phyloP scores from a whole-genome alignment of 1,140 invertebrate genomes.

The Mizuhopecten yessoensis region DNA sequence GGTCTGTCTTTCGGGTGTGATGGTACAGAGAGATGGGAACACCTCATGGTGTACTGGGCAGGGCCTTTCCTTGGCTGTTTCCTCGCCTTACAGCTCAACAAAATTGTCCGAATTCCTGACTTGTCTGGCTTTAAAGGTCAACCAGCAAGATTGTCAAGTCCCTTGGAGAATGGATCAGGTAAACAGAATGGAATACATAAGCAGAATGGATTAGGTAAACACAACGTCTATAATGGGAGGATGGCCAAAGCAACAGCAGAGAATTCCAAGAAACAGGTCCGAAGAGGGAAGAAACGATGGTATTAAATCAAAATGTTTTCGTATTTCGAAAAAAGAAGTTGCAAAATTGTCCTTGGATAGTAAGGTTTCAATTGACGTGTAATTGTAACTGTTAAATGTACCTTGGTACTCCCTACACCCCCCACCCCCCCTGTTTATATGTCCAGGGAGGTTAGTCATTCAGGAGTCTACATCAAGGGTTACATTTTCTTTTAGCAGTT shows the following conservation, averaged over 20 bases:
- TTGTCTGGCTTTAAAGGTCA: not conserved
- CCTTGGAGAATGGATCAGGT: too few species aligned
- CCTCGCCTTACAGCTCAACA: slow-evolving; percentile 61
- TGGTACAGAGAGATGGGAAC: slow-evolving; percentile 91
- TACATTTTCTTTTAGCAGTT: too few species aligned
- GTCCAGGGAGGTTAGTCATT: too few species aligned
- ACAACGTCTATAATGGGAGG: not conserved
- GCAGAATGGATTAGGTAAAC: not conserved
- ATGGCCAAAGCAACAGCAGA: not conserved
- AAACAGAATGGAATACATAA: not conserved
- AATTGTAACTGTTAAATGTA: too few species aligned
- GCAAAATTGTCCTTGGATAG: not conserved
- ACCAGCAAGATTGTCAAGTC: not conserved
- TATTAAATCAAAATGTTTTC: not conserved
- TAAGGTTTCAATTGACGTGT: too few species aligned
- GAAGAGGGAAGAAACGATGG: slow-evolving; percentile 13
- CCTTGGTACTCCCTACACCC: too few species aligned
- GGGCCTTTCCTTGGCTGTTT: slow-evolving; percentile 88
- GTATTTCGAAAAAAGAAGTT: not conserved
- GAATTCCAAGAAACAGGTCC: not conserved
- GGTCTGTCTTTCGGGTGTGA: slow-evolving; percentile 93
- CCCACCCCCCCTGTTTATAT: too few species aligned
- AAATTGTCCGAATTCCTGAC: slow-evolving; percentile 54
- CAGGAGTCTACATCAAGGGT: too few species aligned
- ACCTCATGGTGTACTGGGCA: slow-evolving; percentile 94